Conservation (phyloP, 2,797 vertebrate species). For the Phoebastria nigripes region DNA sequence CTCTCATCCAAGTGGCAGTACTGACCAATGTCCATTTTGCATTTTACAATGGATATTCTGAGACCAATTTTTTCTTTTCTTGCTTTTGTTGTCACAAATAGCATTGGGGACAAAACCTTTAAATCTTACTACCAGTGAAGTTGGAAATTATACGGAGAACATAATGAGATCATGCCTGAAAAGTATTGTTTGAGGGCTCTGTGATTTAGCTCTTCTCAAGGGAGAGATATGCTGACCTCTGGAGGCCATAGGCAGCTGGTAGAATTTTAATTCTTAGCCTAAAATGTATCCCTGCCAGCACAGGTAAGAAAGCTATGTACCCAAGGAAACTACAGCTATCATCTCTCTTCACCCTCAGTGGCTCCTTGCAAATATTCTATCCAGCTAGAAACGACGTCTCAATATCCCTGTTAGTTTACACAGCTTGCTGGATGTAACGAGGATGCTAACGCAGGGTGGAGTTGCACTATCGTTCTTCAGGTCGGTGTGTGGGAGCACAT, state of each 20-base stretch:
- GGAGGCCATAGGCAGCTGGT: conserved; percentile 20
- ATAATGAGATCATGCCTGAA: not conserved
- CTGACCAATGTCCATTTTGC: not conserved
- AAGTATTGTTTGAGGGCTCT: not conserved
- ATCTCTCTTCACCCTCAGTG: not conserved
- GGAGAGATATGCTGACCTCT: conserved; percentile 23
- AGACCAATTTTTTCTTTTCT: not conserved
- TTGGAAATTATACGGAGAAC: not conserved
- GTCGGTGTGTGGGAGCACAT: fast-evolving
- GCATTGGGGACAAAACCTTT: not conserved
- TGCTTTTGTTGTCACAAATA: not conserved
- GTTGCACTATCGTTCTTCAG: not conserved
- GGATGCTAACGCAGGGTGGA: not conserved
- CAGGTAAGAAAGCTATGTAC: not conserved
- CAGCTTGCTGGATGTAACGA: not conserved
- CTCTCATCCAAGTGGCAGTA: not conserved
- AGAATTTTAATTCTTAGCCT: not conserved
- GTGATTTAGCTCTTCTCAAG: not conserved
- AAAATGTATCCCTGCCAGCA: not conserved
- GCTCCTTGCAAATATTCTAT: not conserved
- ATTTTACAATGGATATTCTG: not conserved
- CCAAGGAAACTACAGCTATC: not conserved
- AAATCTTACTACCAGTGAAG: not conserved
- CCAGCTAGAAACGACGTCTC: not conserved
- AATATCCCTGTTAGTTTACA: not conserved